phyloP scores from a whole-genome alignment of 2,888 invertebrate genomes.

The Acronicta aceris region DNA sequence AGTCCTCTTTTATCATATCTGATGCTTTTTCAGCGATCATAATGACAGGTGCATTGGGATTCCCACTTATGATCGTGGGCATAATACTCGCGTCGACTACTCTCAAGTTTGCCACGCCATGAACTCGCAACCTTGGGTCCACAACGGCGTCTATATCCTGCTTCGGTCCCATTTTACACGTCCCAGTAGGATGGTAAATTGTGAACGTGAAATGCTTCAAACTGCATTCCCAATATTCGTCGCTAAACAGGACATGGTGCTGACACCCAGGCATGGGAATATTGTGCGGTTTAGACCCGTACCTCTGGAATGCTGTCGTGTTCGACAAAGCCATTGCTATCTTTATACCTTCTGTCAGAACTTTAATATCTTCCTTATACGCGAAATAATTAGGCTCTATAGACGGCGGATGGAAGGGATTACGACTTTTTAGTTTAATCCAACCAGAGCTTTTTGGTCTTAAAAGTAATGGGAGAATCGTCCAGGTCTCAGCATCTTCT shows the following conservation, averaged over 20 bases:
- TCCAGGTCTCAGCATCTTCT: slow-evolving; percentile 94
- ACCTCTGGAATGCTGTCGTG: slow-evolving; percentile 94
- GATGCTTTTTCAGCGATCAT: slow-evolving; percentile 97
- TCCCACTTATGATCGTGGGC: slow-evolving; percentile 96
- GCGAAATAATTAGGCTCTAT: slow-evolving; percentile 98
- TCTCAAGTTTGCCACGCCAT: slow-evolving; percentile 93
- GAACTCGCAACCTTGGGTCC: slow-evolving; percentile 93
- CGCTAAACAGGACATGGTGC: slow-evolving; percentile 91
- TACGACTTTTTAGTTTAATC: slow-evolving; percentile 94
- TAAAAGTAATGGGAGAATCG: slow-evolving; percentile 93
- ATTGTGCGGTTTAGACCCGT: slow-evolving; percentile 93
- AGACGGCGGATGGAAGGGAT: slow-evolving; percentile 95
- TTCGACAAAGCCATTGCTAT: slow-evolving; percentile 94
- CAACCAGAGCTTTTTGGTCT: slow-evolving; percentile 96
- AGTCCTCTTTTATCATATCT: slow-evolving; percentile 96
- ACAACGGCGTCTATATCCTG: slow-evolving; percentile 94
- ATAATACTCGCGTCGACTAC: slow-evolving; percentile 96
- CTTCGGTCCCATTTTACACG: slow-evolving; percentile 96
- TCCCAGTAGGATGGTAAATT: slow-evolving; percentile 95
- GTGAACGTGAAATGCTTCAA: slow-evolving; percentile 94
- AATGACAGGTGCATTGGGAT: slow-evolving; percentile 96
- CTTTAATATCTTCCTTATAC: slow-evolving; percentile 94
- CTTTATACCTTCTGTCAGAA: slow-evolving; percentile 95
- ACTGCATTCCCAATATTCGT: slow-evolving; percentile 96
- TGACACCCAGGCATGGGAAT: slow-evolving; percentile 95